Conservation (phyloP, 64 coral and sea anemone genomes). For the Dendronephthya gigantea region DNA sequence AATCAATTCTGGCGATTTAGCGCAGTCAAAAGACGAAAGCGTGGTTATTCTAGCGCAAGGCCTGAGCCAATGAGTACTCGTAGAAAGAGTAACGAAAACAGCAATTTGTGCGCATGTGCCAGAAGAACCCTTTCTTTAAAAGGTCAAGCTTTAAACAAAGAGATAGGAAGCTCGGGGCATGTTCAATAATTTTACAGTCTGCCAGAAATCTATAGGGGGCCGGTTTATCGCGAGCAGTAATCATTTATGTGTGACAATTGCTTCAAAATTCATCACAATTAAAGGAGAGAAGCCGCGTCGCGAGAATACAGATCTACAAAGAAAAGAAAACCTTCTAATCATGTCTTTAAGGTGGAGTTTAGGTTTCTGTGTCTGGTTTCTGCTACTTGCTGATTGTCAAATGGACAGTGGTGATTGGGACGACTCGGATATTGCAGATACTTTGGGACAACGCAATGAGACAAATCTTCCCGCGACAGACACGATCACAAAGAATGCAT, state of each 20-base stretch:
- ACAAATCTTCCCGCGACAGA: background rate
- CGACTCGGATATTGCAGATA: background rate
- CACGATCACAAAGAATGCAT: background rate
- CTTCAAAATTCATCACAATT: background rate
- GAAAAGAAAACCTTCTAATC: background rate
- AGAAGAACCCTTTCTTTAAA: background rate
- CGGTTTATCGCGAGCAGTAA: background rate
- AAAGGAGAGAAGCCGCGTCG: background rate
- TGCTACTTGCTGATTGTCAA: background rate
- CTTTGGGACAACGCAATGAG: background rate
- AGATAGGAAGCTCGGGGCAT: background rate
- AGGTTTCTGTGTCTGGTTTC: background rate
- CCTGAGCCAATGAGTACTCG: background rate
- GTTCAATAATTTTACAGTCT: background rate
- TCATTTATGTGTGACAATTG: conserved; percentile 8
- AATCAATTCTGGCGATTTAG: background rate
- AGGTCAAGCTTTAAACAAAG: background rate
- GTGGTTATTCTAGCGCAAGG: background rate
- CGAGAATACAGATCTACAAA: background rate
- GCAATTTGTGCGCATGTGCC: background rate
- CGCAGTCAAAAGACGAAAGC: background rate
- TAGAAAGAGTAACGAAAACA: background rate
- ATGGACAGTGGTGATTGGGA: background rate
- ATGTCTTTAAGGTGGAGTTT: background rate
- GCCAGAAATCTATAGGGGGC: conserved; percentile 4